Evolutionary conservation across 2,888 invertebrate genomes (phyloP), one percentile per base, ranked within the genome.

Genomic region (Psococerastis gibbosa): DNA sequence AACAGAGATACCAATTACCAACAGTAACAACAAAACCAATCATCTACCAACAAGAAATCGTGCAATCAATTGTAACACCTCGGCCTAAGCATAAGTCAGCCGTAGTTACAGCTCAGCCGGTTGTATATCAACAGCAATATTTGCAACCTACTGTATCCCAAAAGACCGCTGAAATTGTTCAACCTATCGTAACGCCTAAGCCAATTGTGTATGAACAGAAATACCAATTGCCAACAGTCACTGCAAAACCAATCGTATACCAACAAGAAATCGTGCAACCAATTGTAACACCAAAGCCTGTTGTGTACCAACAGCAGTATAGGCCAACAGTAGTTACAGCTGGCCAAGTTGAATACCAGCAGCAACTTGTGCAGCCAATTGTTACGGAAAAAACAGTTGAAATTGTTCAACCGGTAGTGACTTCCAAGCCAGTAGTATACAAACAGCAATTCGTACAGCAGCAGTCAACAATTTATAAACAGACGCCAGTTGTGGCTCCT

Each of bases 141-240:
- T 31, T 42, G 2, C 41, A 45, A 2, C 43, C 33, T 8, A 20
- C 27, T 3, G 17, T 17, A 22, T 15, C 13, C 16, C 16, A 16
- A 9, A 9, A 31, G n/a, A 9, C 9, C 9, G 31, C 9, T 11
- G 9, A 31, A 9, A n/a, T 31, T 11, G 9, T 11, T 31, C 35
- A 23, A 35, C 43, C 2, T 20, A 13, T 3, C 13, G 2, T 18
- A 15, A 2, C 43, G n/a, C 8, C 35, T 18, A 34, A 34, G 13
- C 35, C 35, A 8, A 34, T 15, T 16, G 35, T 34, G 35, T 13
- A 16, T 13, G 8, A 34, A 9, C 44, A 16, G 35, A 43, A 15
- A 45, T 35, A n/a, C 32, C 45, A 11, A 35, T 34, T 42, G 43
- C 46, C 22, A 15, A 17, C 6, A 44, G 47, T 48, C 17, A 32